Evolutionary conservation across 2,113 vertebrate genomes (phyloP), one percentile per base, ranked within the genome.

Genomic region (Oceanodroma tethys): DNA sequence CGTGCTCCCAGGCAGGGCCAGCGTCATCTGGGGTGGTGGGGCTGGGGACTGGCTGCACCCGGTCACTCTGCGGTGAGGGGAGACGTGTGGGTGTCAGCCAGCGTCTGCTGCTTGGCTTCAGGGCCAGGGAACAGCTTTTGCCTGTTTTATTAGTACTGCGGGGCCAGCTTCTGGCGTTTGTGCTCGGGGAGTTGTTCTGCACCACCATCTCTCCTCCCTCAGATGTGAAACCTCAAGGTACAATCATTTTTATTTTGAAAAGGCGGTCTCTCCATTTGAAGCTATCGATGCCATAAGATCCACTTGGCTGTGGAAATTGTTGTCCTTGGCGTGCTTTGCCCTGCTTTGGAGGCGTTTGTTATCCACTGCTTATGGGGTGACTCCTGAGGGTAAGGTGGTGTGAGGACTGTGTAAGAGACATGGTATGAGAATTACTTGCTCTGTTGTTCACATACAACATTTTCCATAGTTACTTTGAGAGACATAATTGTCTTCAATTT

Each of bases 1-100:
- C 1, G 5, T 26, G 48, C 22, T 52, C 56, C 40, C 27, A 22
- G 25, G 47, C 65, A 48, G 55, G 29, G 38, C 36, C 18, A 7
- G 55, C 13, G 1, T 19, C 5, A 0, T 3, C 15, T n/a, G 10
- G n/a, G n/a, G n/a, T 14, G 55, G 9, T n/a, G 85, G 55, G 45
- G 55, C 47, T 11, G 13, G 59, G 48, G 48, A 17, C 32, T 0
- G 4, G 23, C 60, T 65, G 65, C 20, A 7, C 13, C 34, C 25
- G 1, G 27, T 47, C 40, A 7, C n/a, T 23, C 47, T 36, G 47
- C 2, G 2, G 26, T 12, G 45, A 8, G 30, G 17, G 22, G 40
- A 34, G 21, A 38, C 2, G 12, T 3, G 22, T 23, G 50, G 68
- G 6, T 21, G 34, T 9, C n/a, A 42, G 29, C 23, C 52, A 5